These are phyloP conservation scores for Pyrochroa serraticornis DNA, from an alignment of 2,888 invertebrate genomes.

Conservation along the genomic window DNA sequence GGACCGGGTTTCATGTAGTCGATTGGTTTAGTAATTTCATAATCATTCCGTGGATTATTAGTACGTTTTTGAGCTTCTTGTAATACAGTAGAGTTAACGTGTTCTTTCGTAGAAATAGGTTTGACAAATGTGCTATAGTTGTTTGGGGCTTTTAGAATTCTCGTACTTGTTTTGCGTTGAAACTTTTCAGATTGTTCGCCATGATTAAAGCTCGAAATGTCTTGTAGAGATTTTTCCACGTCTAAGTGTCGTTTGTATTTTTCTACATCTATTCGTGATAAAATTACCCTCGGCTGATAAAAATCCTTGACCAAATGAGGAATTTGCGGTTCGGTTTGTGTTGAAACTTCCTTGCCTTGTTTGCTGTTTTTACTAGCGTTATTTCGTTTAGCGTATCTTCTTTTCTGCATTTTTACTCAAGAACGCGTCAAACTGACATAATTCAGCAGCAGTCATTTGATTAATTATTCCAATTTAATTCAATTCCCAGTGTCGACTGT, in stretches of 20 bases:
- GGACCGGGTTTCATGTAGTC: slow-evolving; percentile 20
- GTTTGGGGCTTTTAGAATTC: neutral
- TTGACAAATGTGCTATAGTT: slow-evolving; percentile 18
- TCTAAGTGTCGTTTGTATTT: too few species aligned
- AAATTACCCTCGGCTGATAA: neutral
- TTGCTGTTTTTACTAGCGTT: too few species aligned
- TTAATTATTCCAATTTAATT: too few species aligned
- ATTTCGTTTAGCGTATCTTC: neutral
- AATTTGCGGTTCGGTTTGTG: neutral
- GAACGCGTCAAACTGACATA: neutral
- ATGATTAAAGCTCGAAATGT: too few species aligned
- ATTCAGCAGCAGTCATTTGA: neutral
- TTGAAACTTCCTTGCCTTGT: neutral
- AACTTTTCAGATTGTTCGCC: too few species aligned
- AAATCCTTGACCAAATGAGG: neutral
- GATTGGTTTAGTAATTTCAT: neutral
- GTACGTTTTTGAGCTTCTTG: neutral
- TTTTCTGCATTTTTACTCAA: neutral
- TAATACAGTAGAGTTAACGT: slow-evolving; percentile 29
- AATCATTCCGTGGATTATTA: neutral
- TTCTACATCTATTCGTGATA: neutral
- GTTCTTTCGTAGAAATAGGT: slow-evolving; percentile 31
- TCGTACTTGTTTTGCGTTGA: neutral
- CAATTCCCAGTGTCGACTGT: too few species aligned
- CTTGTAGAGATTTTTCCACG: too few species aligned